Base-by-base conservation (phyloP, 2,113 vertebrate genomes). In the Rhagologus leucostigma region DNA sequence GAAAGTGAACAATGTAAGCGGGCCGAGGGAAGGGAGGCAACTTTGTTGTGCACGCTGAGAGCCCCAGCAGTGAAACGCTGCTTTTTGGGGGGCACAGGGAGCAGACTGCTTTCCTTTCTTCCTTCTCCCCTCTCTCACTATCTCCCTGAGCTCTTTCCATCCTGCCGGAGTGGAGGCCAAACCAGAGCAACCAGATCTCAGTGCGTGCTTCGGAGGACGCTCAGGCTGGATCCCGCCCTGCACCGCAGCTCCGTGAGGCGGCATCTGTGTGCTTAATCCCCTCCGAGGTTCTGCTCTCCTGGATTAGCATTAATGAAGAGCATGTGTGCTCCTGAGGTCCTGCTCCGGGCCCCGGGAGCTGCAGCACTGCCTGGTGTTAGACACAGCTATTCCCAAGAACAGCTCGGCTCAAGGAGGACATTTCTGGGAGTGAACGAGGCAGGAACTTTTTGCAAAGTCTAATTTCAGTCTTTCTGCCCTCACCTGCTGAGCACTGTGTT, bases 251-350 rank as follows among this genome's bases (percentile, higher is more conserved):
- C 46, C 63, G 1, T 29, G 80, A 78, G 86, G 84, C 60, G 29
- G 21, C 67, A 10, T 90, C 95, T 87, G 59, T 85, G 92, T 20
- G 11, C 44, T 82, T 77, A 74, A 93, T 93, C 82, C 84, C 86
- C 91, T 49, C 2, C 0, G 64, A 95, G 91, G 64, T 78, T 89
- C 92, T 90, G 88, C 75, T 81, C 86, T 89, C 87, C 87, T 83
- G 84, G 82, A 91, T 94, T 87, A 94, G 87, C 74, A 19, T 49
- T 96, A 93, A 96, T 76, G 91, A 94, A 23, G 67, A 95, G 87
- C 93, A 94, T 94, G 55, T 97, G 96, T 87, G 89, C 52, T 80
- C n/a, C 47, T 70, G 57, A 73, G 94, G 81, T 87, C 57, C 73
- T n/a, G 47, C 39, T 64, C 13, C 81, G 21, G 81, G 77, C 52